phyloP scores from a whole-genome alignment of 2,113 vertebrate species.

The Scartelaos histophorus region DNA sequence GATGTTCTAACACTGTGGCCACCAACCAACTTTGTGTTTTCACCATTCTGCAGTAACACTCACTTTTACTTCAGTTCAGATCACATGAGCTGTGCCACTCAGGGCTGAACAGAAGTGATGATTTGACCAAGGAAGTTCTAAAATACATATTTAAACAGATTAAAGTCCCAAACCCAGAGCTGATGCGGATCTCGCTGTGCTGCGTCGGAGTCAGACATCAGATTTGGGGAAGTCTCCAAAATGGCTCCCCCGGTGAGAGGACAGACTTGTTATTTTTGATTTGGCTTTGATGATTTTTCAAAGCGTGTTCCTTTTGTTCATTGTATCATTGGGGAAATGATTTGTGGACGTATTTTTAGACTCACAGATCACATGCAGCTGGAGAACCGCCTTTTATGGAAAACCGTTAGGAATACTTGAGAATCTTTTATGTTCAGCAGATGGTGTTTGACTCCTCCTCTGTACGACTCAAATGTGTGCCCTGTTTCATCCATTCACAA shows the following conservation, averaged over 20 bases:
- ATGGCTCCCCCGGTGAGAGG: conserved; percentile 42
- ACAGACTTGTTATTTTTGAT: conserved; percentile 39
- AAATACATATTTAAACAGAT: conserved; percentile 46
- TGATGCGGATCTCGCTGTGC: not conserved
- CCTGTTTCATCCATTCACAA: conserved; percentile 24
- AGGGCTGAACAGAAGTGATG: no score
- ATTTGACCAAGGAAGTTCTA: conserved; percentile 2
- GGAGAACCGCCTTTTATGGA: not conserved
- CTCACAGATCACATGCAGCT: conserved; percentile 26
- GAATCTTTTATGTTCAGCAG: conserved; percentile 24
- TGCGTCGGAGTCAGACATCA: conserved; percentile 11
- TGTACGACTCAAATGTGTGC: conserved; percentile 27
- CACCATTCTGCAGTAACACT: no score
- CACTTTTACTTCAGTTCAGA: no score
- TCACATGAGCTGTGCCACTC: no score
- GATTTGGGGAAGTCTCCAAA: conserved; percentile 29
- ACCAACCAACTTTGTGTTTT: no score
- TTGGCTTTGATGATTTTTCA: conserved; percentile 31
- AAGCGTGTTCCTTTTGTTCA: conserved; percentile 32
- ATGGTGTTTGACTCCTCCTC: conserved; percentile 33
- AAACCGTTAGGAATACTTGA: not conserved
- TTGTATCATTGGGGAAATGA: conserved; percentile 41
- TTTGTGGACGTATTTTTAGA: conserved; percentile 41
- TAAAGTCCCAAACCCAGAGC: conserved; percentile 4
- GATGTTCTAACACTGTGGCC: no score